These are phyloP conservation scores for Adelges cooleyi DNA, from an alignment of 1,140 invertebrate species.

Conservation along the genomic window DNA sequence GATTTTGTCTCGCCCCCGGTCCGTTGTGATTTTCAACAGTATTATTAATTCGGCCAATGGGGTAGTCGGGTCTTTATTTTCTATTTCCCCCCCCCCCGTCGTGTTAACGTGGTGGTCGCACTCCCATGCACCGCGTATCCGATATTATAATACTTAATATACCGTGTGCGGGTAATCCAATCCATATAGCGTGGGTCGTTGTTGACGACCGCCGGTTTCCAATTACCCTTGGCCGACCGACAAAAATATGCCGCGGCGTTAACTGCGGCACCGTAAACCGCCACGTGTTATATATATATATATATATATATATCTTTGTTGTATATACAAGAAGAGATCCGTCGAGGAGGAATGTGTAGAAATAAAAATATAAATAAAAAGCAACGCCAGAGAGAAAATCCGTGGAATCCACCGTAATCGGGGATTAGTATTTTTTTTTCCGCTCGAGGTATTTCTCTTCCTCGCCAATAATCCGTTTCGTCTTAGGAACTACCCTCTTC, in stretches of 20 bases:
- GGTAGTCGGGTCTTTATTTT: background rate
- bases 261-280: too few relatives aligned
- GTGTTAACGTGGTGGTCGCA: background rate
- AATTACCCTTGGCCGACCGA: too few relatives aligned
- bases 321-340: too few relatives aligned
- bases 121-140: too few relatives aligned
- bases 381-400: conserved; percentile 1
- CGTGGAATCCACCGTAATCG: conserved; percentile 24
- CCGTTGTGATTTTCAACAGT: conserved; percentile 25
- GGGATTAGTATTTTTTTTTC: conserved; percentile 25
- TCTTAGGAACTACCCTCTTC: conserved; percentile 1
- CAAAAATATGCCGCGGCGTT: too few relatives aligned
- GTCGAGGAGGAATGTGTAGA: too few relatives aligned
- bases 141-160: too few relatives aligned
- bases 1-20: background rate
- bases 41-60: conserved; percentile 8
- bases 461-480: conserved; percentile 25
- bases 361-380: background rate
- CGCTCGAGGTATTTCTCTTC: conserved; percentile 17
- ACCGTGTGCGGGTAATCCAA: too few relatives aligned
- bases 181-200: too few relatives aligned
- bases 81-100: background rate
- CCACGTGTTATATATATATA: too few relatives aligned
- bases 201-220: too few relatives aligned
- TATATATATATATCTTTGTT: too few relatives aligned